Percentiles rank a stretch among this genome's conserved stretches.
Evolutionary conservation across 2,888 invertebrate species (phyloP).

Genomic region (Epinotia brunnichana): DNA sequence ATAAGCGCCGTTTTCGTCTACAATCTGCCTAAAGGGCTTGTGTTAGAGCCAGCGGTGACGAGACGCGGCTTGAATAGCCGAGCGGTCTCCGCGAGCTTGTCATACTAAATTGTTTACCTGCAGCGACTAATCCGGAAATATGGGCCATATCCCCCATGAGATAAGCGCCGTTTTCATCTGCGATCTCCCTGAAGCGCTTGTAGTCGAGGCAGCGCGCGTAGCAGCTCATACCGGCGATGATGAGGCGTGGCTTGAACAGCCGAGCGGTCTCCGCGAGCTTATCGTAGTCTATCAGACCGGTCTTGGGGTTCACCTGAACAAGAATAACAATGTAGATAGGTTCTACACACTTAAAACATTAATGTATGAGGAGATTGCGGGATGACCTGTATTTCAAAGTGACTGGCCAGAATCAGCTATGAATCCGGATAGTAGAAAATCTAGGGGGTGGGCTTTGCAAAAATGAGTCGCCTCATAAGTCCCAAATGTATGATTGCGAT

Average conservation of each 20-base stretch:
- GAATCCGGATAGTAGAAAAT: too few relatives aligned
- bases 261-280: constrained; percentile 90
- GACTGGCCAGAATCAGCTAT: too few relatives aligned
- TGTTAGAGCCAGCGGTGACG: constrained; percentile 98
- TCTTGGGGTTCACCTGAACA: constrained; percentile 86
- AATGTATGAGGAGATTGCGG: too few relatives aligned
- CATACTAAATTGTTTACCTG: constrained; percentile 82
- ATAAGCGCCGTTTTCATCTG: constrained; percentile 92
- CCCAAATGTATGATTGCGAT: too few relatives aligned
- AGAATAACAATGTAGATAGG: not conserved
- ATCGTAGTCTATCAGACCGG: constrained; percentile 97
- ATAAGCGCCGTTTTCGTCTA: constrained; percentile 92
- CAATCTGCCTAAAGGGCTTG: constrained; percentile 92
- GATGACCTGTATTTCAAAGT: too few relatives aligned
- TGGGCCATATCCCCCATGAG: constrained; percentile 98
- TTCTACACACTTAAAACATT: too few relatives aligned
- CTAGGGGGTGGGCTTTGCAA: too few relatives aligned
- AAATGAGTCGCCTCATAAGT: too few relatives aligned
- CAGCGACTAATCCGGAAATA: constrained; percentile 95
- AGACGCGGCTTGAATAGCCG: constrained; percentile 94
- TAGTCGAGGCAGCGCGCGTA: constrained; percentile 97
- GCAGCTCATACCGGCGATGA: constrained; percentile 97
- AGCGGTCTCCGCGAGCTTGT: constrained; percentile 89
- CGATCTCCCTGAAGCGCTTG: constrained; percentile 92
- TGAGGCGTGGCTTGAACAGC: constrained; percentile 95